These are phyloP conservation scores for Diabrotica undecimpunctata DNA, from an alignment of 1,140 invertebrate species.

Conservation along the genomic window DNA sequence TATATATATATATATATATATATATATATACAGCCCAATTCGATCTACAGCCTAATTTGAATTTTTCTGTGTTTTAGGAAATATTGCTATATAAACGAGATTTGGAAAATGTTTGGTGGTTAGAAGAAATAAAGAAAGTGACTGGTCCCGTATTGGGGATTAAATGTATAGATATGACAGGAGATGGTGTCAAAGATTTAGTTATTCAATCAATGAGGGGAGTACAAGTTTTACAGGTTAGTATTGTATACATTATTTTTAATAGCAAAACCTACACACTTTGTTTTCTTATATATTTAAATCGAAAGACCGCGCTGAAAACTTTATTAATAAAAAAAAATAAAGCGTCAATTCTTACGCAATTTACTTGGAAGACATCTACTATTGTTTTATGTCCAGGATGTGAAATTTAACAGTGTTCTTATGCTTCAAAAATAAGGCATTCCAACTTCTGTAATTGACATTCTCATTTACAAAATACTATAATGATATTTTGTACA, in stretches of 20 bases:
- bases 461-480: too few relatives aligned
- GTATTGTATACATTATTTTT: conserved; percentile 10
- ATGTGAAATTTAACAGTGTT: too few relatives aligned
- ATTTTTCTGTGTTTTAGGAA: conserved; percentile 48
- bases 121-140: conserved; percentile 53
- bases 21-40: too few relatives aligned
- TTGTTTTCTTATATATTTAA: conserved; percentile 18
- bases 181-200: conserved; percentile 67
- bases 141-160: conserved; percentile 62
- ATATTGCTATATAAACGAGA: conserved; percentile 58
- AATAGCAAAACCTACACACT: background rate
- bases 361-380: too few relatives aligned
- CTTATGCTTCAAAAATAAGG: too few relatives aligned
- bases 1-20: too few relatives aligned
- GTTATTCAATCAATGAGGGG: conserved; percentile 65
- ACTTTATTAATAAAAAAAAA: conserved; percentile 6
- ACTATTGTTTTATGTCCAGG: too few relatives aligned
- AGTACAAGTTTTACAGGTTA: conserved; percentile 65
- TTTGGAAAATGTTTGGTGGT: conserved; percentile 48
- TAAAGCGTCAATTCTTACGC: background rate
- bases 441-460: too few relatives aligned
- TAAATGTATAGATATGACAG: conserved; percentile 62
- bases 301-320: too few relatives aligned
- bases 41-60: too few relatives aligned
- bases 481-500: too few relatives aligned